A percentile compares a stretch with the other conserved stretches of the same genome.
These are phyloP conservation scores for Sarcophaga peregrina DNA, from an alignment of 1,140 invertebrate species.

Conservation along the genomic window DNA sequence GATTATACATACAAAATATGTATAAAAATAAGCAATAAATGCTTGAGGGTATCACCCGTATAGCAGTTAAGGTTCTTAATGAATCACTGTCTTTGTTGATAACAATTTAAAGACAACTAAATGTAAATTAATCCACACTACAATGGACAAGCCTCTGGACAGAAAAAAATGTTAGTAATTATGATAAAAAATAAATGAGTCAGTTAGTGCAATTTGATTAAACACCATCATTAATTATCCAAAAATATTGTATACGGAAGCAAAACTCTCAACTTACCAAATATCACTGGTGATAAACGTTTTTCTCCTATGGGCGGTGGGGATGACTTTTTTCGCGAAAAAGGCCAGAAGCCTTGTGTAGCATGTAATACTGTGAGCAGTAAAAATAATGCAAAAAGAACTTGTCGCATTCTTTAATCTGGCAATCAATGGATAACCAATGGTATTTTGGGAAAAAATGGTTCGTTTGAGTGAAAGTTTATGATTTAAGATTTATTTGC, in stretches of 20 bases:
- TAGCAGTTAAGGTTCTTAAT: too few relatives aligned
- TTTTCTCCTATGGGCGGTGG: constrained; percentile 26
- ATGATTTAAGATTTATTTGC: neutral
- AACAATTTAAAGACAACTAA: too few relatives aligned
- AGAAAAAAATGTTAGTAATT: neutral
- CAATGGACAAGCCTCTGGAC: neutral
- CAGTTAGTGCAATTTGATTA: neutral
- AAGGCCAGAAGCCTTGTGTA: constrained; percentile 53
- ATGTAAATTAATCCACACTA: too few relatives aligned
- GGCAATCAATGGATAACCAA: neutral
- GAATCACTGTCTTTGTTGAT: too few relatives aligned
- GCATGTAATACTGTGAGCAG: constrained; percentile 42
- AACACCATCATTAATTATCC: neutral
- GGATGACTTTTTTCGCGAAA: constrained; percentile 44
- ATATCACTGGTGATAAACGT: constrained; percentile 62
- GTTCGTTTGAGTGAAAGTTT: neutral
- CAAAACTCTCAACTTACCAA: constrained; percentile 50
- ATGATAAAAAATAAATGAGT: neutral
- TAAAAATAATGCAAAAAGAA: constrained; percentile 29
- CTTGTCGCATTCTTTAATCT: constrained; percentile 20
- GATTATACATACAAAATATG: too few relatives aligned
- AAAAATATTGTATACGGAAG: neutral
- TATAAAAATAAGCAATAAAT: too few relatives aligned
- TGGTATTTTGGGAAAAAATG: too few relatives aligned
- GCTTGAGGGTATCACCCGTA: too few relatives aligned